Base-by-base conservation (phyloP, 2,113 vertebrate species). In the Cottus gobio region DNA sequence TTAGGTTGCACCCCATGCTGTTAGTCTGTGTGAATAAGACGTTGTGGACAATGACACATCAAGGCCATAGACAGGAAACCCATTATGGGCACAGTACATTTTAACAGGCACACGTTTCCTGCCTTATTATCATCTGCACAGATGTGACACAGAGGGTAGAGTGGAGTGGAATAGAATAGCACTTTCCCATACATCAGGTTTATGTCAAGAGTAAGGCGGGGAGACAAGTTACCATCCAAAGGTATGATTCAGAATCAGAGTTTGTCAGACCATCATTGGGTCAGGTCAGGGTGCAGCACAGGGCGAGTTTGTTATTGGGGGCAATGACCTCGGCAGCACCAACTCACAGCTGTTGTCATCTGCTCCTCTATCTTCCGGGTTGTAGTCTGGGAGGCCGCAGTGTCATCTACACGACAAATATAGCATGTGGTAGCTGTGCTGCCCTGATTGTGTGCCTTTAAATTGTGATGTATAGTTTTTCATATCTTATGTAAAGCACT, bases 81-180 rank as follows among this genome's bases (percentile, higher is more conserved):
- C 34, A 57, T 81, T 69, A 75, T 67, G 24, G 44, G 36, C 24
- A 24, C 30, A 79, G 74, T 34, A 15, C 68, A 46, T 56, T 71
- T 77, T 60, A 64, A 75, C 52, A 74, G 39, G 52, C 37, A 57
- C 31, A 50, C 11, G 8, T 61, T 83, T 83, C 56, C 62, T 80
- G 52, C 31, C 28, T 61, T 71, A 73, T 52, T 42, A 60, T 80
- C 42, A 70, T 64, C 60, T 80, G 18, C 34, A 56, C 67, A 73
- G 57, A 52, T 74, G 80, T 73, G 68, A 71, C 48, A 69, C 48
- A 66, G 12, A 62, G 28, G 20, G 26, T 26, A 24, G 52, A 56
- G 65, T 16, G n/a, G 22, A 50, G 71, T 20, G 37, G 6, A 58
- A 22, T 12, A 28, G 30, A 15, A 67, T 20, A 67, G 37, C 1